Conservation (phyloP, 2,888 invertebrate species). For the Drosophila sordidula region DNA sequence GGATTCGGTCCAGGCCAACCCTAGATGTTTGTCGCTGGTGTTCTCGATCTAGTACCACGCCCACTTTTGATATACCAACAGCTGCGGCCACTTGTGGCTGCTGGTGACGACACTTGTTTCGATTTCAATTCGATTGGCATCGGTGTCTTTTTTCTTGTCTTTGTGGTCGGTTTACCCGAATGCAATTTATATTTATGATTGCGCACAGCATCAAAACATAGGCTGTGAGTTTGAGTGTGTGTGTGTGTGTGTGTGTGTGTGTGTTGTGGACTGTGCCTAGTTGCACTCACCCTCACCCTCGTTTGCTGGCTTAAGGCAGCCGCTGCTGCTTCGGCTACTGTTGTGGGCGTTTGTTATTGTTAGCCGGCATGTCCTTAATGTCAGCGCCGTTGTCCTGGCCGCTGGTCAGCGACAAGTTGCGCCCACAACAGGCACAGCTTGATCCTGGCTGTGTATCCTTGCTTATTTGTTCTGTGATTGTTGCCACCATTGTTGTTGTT, state of each 20-base stretch:
- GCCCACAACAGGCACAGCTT: conserved; percentile 23
- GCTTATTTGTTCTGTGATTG: conserved; percentile 30
- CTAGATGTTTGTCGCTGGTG: too few species aligned
- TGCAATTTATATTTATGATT: conserved; percentile 48
- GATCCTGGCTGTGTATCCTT: conserved; percentile 17
- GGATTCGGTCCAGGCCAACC: too few species aligned
- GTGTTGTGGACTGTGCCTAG: conserved; percentile 43
- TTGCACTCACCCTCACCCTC: conserved; percentile 12
- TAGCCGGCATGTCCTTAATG: conserved; percentile 47
- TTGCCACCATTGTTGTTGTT: conserved; percentile 4
- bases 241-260: conserved; percentile 7
- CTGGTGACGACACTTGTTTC: conserved; percentile 36
- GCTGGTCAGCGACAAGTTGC: conserved; percentile 51
- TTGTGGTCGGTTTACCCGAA: conserved; percentile 22
- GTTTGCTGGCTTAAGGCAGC: conserved; percentile 31
- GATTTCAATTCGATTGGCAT: conserved; percentile 39
- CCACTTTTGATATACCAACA: conserved; percentile 22
- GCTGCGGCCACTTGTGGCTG: conserved; percentile 22
- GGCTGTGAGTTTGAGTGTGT: conserved; percentile 2
- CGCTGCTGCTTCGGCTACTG: conserved; percentile 33
- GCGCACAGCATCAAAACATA: conserved; percentile 38
- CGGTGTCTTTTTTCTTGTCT: neutral
- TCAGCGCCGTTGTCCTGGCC: conserved; percentile 47
- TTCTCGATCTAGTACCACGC: conserved; percentile 14
- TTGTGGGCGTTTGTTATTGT: conserved; percentile 69